Evolutionary conservation across 2,888 invertebrate species (phyloP).

Genomic region (Acleris emargana): DNA sequence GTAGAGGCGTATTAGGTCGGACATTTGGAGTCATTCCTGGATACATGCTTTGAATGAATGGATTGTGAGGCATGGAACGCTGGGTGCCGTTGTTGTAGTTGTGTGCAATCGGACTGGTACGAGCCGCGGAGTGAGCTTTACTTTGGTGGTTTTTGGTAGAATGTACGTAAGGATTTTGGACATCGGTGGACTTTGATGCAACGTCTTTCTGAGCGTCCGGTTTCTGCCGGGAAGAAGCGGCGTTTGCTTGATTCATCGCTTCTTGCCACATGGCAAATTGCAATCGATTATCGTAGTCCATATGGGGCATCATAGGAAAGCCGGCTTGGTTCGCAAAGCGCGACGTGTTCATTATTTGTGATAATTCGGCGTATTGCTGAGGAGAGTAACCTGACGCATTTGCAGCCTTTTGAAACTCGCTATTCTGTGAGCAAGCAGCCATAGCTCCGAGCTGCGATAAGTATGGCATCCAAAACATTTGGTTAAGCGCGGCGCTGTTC

Average conservation of each 20-base stretch:
- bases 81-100: conserved; percentile 68
- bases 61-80: conserved; percentile 61
- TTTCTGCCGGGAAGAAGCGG: conserved; percentile 55
- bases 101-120: conserved; percentile 78
- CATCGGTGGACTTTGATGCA: conserved; percentile 65
- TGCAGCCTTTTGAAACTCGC: conserved; percentile 84
- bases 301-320: conserved; percentile 69
- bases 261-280: conserved; percentile 89
- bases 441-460: conserved; percentile 85
- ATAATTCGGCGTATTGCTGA: conserved; percentile 75
- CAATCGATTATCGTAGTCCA: conserved; percentile 82
- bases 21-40: conserved; percentile 68
- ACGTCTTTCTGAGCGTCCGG: conserved; percentile 67
- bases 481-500: conserved; percentile 87
- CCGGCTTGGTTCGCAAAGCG: conserved; percentile 73
- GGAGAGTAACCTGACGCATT: conserved; percentile 78
- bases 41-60: conserved; percentile 70
- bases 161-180: conserved; percentile 74
- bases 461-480: conserved; percentile 90
- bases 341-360: conserved; percentile 76
- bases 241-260: conserved; percentile 83
- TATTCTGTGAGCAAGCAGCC: conserved; percentile 81
- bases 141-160: conserved; percentile 70
- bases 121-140: conserved; percentile 72
- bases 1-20: conserved; percentile 65